A percentile compares a stretch with the other conserved stretches of the same genome.
These are phyloP conservation scores for Lates japonicus DNA, from an alignment of 2,797 vertebrate genomes.

Conservation along the genomic window DNA sequence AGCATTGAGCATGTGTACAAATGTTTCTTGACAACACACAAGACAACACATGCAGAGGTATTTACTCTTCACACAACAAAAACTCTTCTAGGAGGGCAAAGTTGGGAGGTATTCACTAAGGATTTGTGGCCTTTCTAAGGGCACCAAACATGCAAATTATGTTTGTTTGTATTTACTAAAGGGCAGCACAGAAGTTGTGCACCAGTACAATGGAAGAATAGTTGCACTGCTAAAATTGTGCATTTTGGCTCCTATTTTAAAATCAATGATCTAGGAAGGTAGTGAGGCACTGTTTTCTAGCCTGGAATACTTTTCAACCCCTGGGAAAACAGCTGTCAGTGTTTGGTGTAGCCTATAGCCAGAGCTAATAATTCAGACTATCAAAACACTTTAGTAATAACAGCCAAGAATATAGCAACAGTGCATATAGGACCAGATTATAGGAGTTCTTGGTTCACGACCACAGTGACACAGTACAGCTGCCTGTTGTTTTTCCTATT, in stretches of 20 bases:
- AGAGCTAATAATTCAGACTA: not conserved
- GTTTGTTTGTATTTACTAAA: not conserved
- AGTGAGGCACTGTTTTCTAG: no score
- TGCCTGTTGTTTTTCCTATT: no score
- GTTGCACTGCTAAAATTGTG: not conserved
- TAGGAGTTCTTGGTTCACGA: no score
- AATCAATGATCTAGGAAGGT: not conserved
- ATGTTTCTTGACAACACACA: not conserved
- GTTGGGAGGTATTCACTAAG: not conserved
- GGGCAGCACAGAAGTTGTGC: not conserved
- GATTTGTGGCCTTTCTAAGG: not conserved
- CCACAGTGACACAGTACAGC: no score
- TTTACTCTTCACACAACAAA: slow-evolving; percentile 2
- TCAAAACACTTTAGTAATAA: not conserved
- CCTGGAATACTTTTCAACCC: no score
- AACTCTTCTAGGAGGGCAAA: not conserved
- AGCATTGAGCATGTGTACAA: slow-evolving; percentile 8
- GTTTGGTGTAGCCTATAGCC: not conserved
- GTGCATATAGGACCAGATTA: not conserved
- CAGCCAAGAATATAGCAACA: not conserved
- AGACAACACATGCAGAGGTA: not conserved
- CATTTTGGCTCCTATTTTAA: not conserved
- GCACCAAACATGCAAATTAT: not conserved
- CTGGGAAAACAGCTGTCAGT: not conserved
- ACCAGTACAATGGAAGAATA: not conserved